Base-by-base conservation (phyloP, 2,797 vertebrate species). In the Cynodonichthys magdalenae region DNA sequence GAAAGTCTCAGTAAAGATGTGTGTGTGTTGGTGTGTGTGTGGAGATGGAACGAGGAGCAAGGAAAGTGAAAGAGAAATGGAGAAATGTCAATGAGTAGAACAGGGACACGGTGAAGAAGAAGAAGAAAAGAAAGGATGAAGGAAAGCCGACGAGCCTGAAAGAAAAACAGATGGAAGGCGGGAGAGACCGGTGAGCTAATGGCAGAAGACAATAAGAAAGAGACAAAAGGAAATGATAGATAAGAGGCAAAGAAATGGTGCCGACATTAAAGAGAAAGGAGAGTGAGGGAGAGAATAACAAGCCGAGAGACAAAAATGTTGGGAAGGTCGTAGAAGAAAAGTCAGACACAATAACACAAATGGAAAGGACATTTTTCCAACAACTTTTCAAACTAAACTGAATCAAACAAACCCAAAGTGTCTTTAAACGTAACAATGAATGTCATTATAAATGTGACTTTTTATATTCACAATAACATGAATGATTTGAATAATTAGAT, bases 221-320 rank as follows among this genome's bases (percentile, higher is more conserved):
- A 78, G 71, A 77, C 72, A 79, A 83, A 87, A 77, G 67, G 69
- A 82, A 80, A 82, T 74, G 53, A 80, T 69, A 80, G 73, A 77
- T 82, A 80, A 77, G 74, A 80, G 69, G 61, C 46, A 52, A 70
- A 76, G 65, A 70, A 69, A 74, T 19, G 45, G 46, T 27, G 66
- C 61, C 50, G 55, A 70, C 49, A 61, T 69, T 77, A 69, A 69
- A 58, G 54, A 69, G 69, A 70, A 53, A 53, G 18, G 48, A 59
- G 69, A 75, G 52, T n/a, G 14, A 73, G 65, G 69, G 50, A 68
- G 63, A 68, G 71, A 79, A 81, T 77, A 36, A 66, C 60, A 73
- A 47, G 51, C 59, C 48, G 19, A 19, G 50, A 78, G 54, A 74
- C 31, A 57, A 58, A 81, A 79, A 60, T 20, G 46, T 59, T 41